Evolutionary conservation across 2,113 vertebrate species (phyloP).

Genomic region (Sorex araneus): DNA sequence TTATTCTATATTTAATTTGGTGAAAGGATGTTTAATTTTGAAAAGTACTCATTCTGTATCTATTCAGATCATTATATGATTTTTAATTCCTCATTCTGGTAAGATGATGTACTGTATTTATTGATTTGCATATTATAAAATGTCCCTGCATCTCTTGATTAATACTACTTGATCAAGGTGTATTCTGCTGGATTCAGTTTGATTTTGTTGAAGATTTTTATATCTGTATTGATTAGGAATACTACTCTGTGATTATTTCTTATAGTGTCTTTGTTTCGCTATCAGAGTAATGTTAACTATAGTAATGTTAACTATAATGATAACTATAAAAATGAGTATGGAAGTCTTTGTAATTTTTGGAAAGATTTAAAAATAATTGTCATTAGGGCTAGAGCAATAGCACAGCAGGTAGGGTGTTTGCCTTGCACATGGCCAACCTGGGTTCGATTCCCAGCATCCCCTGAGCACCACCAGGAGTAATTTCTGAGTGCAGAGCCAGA

Average conservation of each 20-base stretch:
- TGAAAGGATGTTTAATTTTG: no score
- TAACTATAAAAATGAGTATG: background rate
- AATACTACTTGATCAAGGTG: background rate
- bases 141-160: background rate
- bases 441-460: no score
- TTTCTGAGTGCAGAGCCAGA: no score
- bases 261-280: background rate
- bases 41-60: no score
- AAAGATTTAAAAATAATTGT: background rate
- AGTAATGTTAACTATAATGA: background rate
- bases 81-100: conserved; percentile 8
- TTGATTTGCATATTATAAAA: background rate
- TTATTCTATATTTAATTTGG: no score
- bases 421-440: no score
- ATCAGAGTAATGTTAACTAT: background rate
- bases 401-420: no score
- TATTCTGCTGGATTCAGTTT: background rate
- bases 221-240: background rate
- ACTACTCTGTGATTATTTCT: background rate
- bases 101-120: background rate
- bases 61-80: background rate
- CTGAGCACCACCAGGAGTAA: no score
- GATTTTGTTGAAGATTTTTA: background rate
- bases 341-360: background rate
- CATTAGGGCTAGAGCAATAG: no score